These are phyloP conservation scores for Gonioctena quinquepunctata DNA, from an alignment of 1,140 invertebrate species.

Conservation along the genomic window DNA sequence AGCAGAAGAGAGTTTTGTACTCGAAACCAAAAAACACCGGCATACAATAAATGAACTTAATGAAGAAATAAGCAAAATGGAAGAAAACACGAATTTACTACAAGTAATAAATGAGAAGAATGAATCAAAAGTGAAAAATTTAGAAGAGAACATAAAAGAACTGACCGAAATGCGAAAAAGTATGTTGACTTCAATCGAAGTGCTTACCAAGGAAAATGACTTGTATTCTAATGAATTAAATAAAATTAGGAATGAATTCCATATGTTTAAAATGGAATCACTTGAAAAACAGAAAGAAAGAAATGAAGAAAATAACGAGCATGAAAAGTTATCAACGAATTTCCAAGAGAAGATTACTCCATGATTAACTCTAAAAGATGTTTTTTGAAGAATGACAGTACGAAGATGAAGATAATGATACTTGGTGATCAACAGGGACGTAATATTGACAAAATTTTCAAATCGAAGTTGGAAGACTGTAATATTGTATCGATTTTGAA, in stretches of 20 bases:
- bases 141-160: conserved; percentile 1
- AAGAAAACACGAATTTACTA: background rate
- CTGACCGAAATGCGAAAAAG: conserved; percentile 3
- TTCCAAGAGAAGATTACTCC: too few relatives aligned
- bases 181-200: conserved; percentile 4
- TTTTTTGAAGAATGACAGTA: too few relatives aligned
- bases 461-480: too few relatives aligned
- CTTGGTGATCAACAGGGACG: too few relatives aligned
- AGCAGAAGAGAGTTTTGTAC: conserved; percentile 2
- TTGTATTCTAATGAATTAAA: background rate
- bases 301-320: too few relatives aligned
- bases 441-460: too few relatives aligned
- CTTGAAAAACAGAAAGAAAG: conserved; percentile 2
- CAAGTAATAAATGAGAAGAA: conserved; percentile 1
- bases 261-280: background rate
- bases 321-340: too few relatives aligned
- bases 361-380: too few relatives aligned
- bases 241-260: background rate
- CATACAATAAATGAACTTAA: background rate
- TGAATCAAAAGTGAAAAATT: background rate
- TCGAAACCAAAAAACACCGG: background rate
- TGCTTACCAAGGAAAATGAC: background rate
- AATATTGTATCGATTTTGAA: too few relatives aligned
- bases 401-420: too few relatives aligned
- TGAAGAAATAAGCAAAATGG: conserved; percentile 1